Evolutionary conservation across 2,797 vertebrate genomes (phyloP), one percentile per base, ranked within the genome.

Genomic region (Eupleurogrammus muticus): DNA sequence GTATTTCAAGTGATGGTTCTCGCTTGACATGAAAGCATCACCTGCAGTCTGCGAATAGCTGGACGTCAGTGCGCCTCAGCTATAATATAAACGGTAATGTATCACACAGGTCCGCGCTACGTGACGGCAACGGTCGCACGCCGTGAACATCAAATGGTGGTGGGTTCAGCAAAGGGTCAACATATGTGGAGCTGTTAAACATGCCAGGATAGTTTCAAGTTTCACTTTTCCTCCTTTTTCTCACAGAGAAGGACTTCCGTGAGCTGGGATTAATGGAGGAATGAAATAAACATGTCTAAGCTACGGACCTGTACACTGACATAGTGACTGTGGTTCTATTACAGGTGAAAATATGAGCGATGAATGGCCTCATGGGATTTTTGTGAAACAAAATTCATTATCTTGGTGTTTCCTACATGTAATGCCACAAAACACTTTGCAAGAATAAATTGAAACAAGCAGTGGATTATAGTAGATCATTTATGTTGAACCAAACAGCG

Each of bases 11-110:
- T 77, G 81, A 91, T 89, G 90, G 66, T 82, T 70, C 57, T 61
- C 38, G 14, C 75, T 67, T 65, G 57, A 81, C 73, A 80, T 89
- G 76, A 88, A 90, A 86, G 80, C 64, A 87, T 79, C 77, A 89
- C 80, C 78, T 81, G 69, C 80, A 77, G 81, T 75, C 74, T 66
- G 71, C 52, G 66, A 71, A 65, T 61, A 53, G 53, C 70, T 69
- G 55, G 67, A 60, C 79, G 67, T 79, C 53, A 20, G 32, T 60
- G 64, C 23, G 36, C 49, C 71, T 83, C 38, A 17, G 44, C 46
- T 59, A 42, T 38, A 28, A 51, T 40, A 48, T 66, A 60, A 69
- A 70, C 56, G 24, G 0, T 44, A 48, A 4, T 16, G 24, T n/a
- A 56, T 58, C 79, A 68, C 32, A 59, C 73, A 20, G 70, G 20